Conservation (phyloP, 2,113 vertebrate genomes). For the human (Homo sapiens) region GRCh38 chr4:112472501-112473000, state of each 20-base stretch:
- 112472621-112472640: neutral
- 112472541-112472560: neutral
- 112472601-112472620: neutral
- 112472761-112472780: neutral
- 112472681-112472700: neutral
- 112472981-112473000: neutral
- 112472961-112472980: neutral
- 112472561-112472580: neutral
- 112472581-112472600: neutral
- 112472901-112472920: neutral
- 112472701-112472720: neutral
- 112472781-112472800: neutral
- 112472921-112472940: neutral
- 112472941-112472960: neutral
- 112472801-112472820: neutral
- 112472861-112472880: neutral
- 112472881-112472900: neutral
- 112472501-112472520: neutral
- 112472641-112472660: neutral
- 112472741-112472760: neutral
- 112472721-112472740: neutral
- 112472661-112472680: neutral
- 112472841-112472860: neutral
- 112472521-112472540: neutral
- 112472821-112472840: neutral